Conservation (phyloP, 2,888 invertebrate genomes). For the Drosophila conformis region DNA sequence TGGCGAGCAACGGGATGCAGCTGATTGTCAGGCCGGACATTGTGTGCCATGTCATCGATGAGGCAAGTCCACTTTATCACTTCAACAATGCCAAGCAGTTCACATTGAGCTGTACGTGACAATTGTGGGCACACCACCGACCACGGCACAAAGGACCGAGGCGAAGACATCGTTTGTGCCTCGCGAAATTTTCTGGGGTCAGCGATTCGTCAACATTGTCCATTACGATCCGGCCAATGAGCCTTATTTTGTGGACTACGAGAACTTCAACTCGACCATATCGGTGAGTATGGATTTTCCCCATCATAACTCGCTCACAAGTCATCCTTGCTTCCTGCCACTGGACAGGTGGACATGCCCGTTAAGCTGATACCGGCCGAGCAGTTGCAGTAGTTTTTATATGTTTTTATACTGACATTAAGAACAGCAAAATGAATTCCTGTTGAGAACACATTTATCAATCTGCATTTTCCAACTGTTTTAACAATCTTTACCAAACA, state of each 20-base stretch:
- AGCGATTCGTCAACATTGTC: slow-evolving; percentile 90
- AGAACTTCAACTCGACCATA: slow-evolving; percentile 83
- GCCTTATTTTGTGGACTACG: slow-evolving; percentile 86
- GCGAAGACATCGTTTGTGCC: slow-evolving; percentile 92
- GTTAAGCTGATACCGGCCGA: slow-evolving; percentile 3
- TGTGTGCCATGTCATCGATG: slow-evolving; percentile 92
- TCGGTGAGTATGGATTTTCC: slow-evolving; percentile 62
- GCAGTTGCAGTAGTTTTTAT: slow-evolving; percentile 5
- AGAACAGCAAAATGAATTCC: background rate
- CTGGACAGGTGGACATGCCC: slow-evolving; percentile 80
- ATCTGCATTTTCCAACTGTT: background rate
- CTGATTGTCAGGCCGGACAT: slow-evolving; percentile 94
- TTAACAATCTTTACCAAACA: background rate
- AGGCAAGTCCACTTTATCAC: slow-evolving; percentile 91
- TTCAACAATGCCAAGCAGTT: slow-evolving; percentile 91
- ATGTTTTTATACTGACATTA: background rate
- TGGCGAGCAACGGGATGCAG: slow-evolving; percentile 88
- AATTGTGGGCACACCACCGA: slow-evolving; percentile 92
- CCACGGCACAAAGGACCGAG: slow-evolving; percentile 90
- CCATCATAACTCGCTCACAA: background rate
- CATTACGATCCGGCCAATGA: slow-evolving; percentile 87
- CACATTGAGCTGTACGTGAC: slow-evolving; percentile 92
- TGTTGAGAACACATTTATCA: background rate
- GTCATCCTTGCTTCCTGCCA: slow-evolving; percentile 26
- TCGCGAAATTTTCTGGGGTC: slow-evolving; percentile 93